Evolutionary conservation across 92 coral and sea anemone genomes (phyloP), one percentile per base, ranked within the genome.

Genomic region (Porites lobata): DNA sequence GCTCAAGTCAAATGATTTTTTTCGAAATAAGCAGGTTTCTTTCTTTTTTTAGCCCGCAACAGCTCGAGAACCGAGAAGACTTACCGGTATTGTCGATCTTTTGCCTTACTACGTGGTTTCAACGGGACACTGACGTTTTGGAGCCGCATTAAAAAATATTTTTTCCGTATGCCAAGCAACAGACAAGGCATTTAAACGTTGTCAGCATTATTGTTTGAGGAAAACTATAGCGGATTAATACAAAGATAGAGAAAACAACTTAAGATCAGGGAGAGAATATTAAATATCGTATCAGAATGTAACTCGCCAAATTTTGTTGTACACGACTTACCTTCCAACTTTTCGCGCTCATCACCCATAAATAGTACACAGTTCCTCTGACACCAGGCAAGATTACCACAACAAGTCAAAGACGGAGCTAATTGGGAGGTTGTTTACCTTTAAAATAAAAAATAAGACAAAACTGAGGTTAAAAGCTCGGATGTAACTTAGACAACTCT

Each of bases 271-370:
- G 9, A 7, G 9, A 81, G 32, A 22, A 81, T 9, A 13, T 9
- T 9, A 50, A 9, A 50, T 20, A 22, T 59, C 57, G n/a, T 38
- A 38, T 38, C 47, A 38, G 47, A 38, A 38, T 38, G 47, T 38
- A 38, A 38, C 47, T 22, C 63, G 56, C 56, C n/a, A 38, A 18
- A 69, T 22, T 6, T 17, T 18, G 18, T 7, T 12, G 7, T 69
- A 7, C 38, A 9, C 17, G 14, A 17, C 77, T 51, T 9, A 81
- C 86, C 86, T 81, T 81, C 86, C 86, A 81, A 17, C 65, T 69
- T 20, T 72, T 68, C 12, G 66, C 73, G 18, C 59, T 81, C 86
- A 81, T 81, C 77, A 18, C 86, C 68, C 51, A 53, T 66, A 1
- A 57, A 43, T 47, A 52, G 18, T 26, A 43, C 26, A 17, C 76